A percentile compares a stretch with the other conserved stretches of the same genome.
These are phyloP conservation scores for Chionoecetes opilio DNA, from an alignment of 1,140 invertebrate genomes.

Conservation along the genomic window DNA sequence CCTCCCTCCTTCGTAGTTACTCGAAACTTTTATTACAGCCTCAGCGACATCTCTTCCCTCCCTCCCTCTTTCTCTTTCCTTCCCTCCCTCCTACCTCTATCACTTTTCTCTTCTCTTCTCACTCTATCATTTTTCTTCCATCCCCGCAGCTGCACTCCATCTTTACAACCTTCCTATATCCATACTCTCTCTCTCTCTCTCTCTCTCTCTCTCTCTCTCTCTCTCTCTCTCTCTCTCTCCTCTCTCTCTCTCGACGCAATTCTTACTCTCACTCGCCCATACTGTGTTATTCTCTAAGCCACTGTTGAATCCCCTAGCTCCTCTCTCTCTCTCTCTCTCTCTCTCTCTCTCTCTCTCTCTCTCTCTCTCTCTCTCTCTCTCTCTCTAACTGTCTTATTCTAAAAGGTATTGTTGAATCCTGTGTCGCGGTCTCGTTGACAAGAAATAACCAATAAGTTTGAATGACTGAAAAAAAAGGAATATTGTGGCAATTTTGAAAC, in stretches of 20 bases:
- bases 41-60: neutral
- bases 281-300: too few relatives aligned
- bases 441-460: too few relatives aligned
- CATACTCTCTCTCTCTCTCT: neutral
- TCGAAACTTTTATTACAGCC: constrained; percentile 1
- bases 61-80: neutral
- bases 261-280: neutral
- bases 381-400: neutral
- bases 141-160: neutral
- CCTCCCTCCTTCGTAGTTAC: neutral
- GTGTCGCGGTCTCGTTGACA: too few relatives aligned
- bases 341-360: neutral
- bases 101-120: neutral
- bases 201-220: neutral
- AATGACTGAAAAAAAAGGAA: too few relatives aligned
- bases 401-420: too few relatives aligned
- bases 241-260: neutral
- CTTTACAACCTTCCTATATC: neutral
- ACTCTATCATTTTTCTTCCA: neutral
- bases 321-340: neutral
- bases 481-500: too few relatives aligned
- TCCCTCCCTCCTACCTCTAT: neutral
- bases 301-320: neutral
- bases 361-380: neutral
- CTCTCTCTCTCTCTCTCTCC: neutral